phyloP scores from a whole-genome alignment of 2,888 invertebrate species.

The Icerya purchasi region DNA sequence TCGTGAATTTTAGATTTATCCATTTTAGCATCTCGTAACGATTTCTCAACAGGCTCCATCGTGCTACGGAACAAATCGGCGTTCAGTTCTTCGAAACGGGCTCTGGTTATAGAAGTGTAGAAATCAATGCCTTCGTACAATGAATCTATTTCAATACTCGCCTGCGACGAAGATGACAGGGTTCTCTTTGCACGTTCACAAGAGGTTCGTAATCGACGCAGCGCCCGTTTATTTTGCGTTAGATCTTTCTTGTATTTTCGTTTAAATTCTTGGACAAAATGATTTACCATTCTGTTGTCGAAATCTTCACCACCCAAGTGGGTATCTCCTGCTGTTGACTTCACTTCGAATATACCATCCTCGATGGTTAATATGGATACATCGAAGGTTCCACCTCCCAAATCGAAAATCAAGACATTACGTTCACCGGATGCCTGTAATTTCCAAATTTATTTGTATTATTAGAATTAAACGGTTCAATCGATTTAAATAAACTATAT shows the following conservation, averaged over 20 bases:
- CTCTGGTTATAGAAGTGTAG: constrained; percentile 66
- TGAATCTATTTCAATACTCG: constrained; percentile 86
- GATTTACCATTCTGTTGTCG: constrained; percentile 74
- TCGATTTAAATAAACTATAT: too few species aligned
- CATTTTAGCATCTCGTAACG: constrained; percentile 81
- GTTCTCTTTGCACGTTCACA: constrained; percentile 77
- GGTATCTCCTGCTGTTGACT: constrained; percentile 79
- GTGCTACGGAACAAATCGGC: constrained; percentile 87
- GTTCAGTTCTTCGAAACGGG: constrained; percentile 90
- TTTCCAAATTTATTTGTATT: too few species aligned
- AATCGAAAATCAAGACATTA: constrained; percentile 29
- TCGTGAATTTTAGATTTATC: constrained; percentile 77
- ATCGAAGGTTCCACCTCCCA: constrained; percentile 83
- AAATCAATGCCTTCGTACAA: constrained; percentile 88
- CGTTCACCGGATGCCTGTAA: too few species aligned
- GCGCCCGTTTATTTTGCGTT: constrained; percentile 44
- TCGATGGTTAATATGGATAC: constrained; percentile 87
- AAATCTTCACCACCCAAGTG: constrained; percentile 70
- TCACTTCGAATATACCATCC: constrained; percentile 83
- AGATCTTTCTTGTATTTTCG: constrained; percentile 81
- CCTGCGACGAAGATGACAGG: constrained; percentile 67
- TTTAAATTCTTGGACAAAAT: constrained; percentile 78
- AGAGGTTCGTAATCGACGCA: constrained; percentile 70
- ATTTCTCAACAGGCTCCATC: constrained; percentile 30
- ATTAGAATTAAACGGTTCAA: too few species aligned